A percentile compares a stretch with the other conserved stretches of the same genome.
These are phyloP conservation scores for Galerucella calmariensis DNA, from an alignment of 2,888 invertebrate genomes.

Conservation along the genomic window DNA sequence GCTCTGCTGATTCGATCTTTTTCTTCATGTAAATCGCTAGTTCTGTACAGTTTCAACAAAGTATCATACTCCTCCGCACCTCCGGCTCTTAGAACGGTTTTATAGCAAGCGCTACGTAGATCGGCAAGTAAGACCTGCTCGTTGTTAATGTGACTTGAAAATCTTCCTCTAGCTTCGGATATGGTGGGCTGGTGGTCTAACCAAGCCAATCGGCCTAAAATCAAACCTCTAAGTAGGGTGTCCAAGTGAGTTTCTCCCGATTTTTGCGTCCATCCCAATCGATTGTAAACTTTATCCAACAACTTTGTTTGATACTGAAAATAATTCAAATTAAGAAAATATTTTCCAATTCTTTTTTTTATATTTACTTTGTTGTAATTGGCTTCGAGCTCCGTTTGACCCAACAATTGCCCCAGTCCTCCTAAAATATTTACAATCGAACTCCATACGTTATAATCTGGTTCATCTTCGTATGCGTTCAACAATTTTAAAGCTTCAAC, in stretches of 20 bases:
- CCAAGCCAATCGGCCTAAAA: constrained; percentile 84
- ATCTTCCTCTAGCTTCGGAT: constrained; percentile 74
- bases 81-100: constrained; percentile 81
- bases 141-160: constrained; percentile 76
- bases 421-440: constrained; percentile 82
- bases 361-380: constrained; percentile 70
- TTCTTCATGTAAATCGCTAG: constrained; percentile 91
- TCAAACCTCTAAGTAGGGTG: constrained; percentile 85
- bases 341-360: background rate
- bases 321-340: constrained; percentile 28
- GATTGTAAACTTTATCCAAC: constrained; percentile 76
- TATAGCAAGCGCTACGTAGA: constrained; percentile 88
- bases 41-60: constrained; percentile 83
- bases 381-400: constrained; percentile 81
- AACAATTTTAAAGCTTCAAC: constrained; percentile 86
- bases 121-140: constrained; percentile 74
- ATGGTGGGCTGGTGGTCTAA: constrained; percentile 83
- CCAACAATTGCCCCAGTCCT: constrained; percentile 80
- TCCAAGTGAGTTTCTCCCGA: constrained; percentile 87
- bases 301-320: constrained; percentile 76
- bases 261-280: constrained; percentile 85
- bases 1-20: constrained; percentile 90
- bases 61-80: constrained; percentile 78
- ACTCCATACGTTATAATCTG: constrained; percentile 94
- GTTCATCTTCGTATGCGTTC: constrained; percentile 85